Evolutionary conservation across 2,113 vertebrate species (phyloP).

Genomic region (Perccottus glenii): DNA sequence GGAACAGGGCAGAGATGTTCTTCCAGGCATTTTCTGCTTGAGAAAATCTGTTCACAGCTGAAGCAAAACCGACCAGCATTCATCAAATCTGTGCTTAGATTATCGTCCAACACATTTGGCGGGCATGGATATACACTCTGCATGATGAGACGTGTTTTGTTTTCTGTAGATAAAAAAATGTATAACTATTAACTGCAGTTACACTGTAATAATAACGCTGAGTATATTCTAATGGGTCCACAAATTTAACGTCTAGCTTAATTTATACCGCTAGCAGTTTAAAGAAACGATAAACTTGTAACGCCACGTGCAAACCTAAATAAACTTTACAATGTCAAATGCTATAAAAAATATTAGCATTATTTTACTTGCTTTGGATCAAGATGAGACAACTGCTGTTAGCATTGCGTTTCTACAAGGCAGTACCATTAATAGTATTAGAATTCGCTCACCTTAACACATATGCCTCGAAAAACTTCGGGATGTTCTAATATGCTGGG

Average conservation of each 20-base stretch:
- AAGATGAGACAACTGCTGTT: not conserved
- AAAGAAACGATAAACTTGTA: too few species aligned
- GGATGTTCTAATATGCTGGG: not conserved
- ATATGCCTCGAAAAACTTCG: not conserved
- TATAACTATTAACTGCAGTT: not conserved
- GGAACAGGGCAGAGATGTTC: constrained; percentile 63
- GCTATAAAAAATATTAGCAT: too few species aligned
- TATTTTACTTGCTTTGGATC: too few species aligned
- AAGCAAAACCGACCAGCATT: constrained; percentile 59
- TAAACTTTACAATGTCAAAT: too few species aligned
- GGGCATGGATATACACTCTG: constrained; percentile 7
- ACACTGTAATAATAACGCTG: not conserved
- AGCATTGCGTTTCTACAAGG: not conserved
- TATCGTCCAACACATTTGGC: constrained; percentile 19
- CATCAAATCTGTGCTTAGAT: constrained; percentile 21
- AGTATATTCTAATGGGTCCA: not conserved
- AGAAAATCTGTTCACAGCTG: constrained; percentile 71
- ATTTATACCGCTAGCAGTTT: too few species aligned
- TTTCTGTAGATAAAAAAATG: not conserved
- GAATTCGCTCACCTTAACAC: not conserved
- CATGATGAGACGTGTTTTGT: constrained; percentile 43
- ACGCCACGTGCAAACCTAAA: too few species aligned
- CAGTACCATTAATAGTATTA: not conserved
- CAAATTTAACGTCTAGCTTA: not conserved
- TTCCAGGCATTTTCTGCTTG: constrained; percentile 54